Evolutionary conservation across 2,888 invertebrate genomes (phyloP), one percentile per base, ranked within the genome.

Genomic region (Aphidius colemani): DNA sequence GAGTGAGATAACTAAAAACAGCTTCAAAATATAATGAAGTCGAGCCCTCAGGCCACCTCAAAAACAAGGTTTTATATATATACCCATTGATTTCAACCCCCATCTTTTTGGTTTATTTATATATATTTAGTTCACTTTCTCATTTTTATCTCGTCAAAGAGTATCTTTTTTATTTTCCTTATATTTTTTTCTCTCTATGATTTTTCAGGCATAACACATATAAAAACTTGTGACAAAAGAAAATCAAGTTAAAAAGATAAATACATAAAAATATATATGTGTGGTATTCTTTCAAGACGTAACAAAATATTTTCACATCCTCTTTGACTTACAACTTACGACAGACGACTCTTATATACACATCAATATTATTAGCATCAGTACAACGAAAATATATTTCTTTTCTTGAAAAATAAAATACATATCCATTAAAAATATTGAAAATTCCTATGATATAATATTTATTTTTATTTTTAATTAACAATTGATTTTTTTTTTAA

Each of bases 311-410:
- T 59, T 30, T 46, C 41, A 51, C 18, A 39, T 51, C 40, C 45
- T 50, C 65, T 65, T 65, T 65, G 65, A 61, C 61, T 65, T 60
- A 64, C 61, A 59, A 49, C 58, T 64, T 57, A 68, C 59, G 65
- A 64, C 66, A 66, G 62, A 18, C 62, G 64, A 67, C 64, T 61
- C 62, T 59, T 67, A 55, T 53, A 30, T 30, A 59, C 64, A 49
- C 60, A 60, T 56, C 67, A 61, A 65, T 62, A 63, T 66, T 65
- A 58, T 58, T 58, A 49, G 63, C 58, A 51, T 56, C 50, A 45
- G 39, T 2, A 7, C 13, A 10, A 9, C 7, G 7, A 46, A 10
- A 45, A 48, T 48, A 9, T 7, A 8, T 10, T 45, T 44, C 4
- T 9, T 44, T 10, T 48, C 7, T 7, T 7, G 1, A 10, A 11